These are phyloP conservation scores for Eudyptes chrysolophus DNA, from an alignment of 2,113 vertebrate genomes.

Conservation along the genomic window DNA sequence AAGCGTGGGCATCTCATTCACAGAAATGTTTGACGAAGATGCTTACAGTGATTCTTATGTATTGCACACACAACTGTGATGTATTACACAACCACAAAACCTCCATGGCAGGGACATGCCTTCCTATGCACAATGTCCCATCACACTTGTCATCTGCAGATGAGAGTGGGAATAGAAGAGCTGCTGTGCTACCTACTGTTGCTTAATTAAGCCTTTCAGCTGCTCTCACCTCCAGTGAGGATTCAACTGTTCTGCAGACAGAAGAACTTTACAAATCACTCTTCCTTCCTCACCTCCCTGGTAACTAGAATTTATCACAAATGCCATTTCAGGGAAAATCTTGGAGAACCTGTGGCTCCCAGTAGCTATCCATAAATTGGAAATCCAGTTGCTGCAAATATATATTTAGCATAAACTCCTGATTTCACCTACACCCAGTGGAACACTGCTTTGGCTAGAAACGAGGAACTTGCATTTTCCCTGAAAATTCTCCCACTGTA, in stretches of 20 bases:
- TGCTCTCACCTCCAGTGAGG: conserved; percentile 46
- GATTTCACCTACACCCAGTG: neutral
- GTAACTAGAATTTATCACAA: neutral
- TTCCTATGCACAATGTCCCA: neutral
- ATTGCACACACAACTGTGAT: neutral
- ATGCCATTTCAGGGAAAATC: neutral
- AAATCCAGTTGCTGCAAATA: neutral
- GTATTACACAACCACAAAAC: neutral
- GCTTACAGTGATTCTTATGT: neutral
- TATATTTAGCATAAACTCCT: neutral
- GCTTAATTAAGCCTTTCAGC: conserved; percentile 55
- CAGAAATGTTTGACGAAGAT: neutral
- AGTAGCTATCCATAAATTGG: neutral
- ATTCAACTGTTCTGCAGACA: conserved; percentile 22
- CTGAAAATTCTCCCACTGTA: neutral
- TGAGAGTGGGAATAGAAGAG: conserved; percentile 28
- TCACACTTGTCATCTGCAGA: conserved; percentile 29
- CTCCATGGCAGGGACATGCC: neutral
- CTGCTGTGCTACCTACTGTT: conserved; percentile 55
- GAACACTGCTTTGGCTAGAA: neutral
- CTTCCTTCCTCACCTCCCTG: neutral
- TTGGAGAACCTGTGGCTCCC: neutral
- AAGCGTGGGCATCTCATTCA: neutral
- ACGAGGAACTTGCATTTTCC: neutral
- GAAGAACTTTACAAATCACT: neutral